A percentile compares a stretch with the other conserved stretches of the same genome.
Evolutionary conservation across 2,797 vertebrate species (phyloP).

Genomic region (Parotocinclus haroldoi): DNA sequence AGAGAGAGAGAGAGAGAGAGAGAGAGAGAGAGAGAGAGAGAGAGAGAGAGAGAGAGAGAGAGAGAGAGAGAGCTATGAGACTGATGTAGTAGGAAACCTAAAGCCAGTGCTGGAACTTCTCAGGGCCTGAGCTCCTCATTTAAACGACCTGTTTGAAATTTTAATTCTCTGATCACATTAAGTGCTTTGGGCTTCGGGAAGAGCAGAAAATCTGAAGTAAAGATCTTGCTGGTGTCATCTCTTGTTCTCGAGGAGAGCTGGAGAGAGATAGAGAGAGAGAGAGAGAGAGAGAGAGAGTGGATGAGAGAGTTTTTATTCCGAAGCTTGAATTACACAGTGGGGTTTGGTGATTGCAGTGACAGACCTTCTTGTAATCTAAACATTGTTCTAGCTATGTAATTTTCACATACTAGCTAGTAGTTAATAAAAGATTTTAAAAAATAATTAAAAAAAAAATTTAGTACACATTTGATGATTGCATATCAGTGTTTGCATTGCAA

Average conservation of each 20-base stretch:
- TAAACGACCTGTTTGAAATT: constrained; percentile 77
- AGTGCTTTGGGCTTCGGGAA: constrained; percentile 78
- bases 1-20: neutral
- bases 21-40: constrained; percentile 10
- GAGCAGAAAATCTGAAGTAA: constrained; percentile 70
- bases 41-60: constrained; percentile 23
- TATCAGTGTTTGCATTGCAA: no score
- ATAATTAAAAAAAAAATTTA: no score
- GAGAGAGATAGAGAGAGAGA: constrained; percentile 4
- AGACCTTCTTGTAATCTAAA: constrained; percentile 59
- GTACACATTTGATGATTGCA: no score
- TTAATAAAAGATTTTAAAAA: no score
- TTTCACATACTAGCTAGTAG: no score
- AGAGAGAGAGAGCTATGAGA: constrained; percentile 55
- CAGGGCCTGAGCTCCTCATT: constrained; percentile 59
- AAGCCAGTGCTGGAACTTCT: constrained; percentile 58
- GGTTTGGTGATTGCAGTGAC: constrained; percentile 59
- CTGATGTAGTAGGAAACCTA: constrained; percentile 64
- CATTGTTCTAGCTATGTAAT: constrained; percentile 3
- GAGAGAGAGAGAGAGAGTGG: constrained; percentile 8
- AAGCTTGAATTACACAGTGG: constrained; percentile 64
- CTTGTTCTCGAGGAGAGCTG: constrained; percentile 56
- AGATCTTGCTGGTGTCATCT: constrained; percentile 71
- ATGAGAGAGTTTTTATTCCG: constrained; percentile 37
- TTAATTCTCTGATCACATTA: constrained; percentile 86